phyloP scores from a whole-genome alignment of 2,888 invertebrate genomes.

The Sinotaia quadrata region DNA sequence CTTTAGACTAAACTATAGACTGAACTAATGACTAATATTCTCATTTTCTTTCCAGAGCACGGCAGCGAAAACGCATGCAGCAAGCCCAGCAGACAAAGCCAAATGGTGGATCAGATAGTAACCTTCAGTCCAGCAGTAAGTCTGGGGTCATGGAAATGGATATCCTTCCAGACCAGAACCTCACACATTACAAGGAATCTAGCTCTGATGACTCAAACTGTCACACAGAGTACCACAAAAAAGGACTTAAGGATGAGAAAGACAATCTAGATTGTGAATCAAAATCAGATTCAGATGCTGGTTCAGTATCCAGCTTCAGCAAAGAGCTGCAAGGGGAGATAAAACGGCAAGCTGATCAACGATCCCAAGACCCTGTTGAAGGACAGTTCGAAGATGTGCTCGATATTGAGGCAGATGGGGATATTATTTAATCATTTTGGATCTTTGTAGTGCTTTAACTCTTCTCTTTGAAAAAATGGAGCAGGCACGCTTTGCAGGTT shows the following conservation, averaged over 20 bases:
- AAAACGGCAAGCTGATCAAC: slow-evolving; percentile 1
- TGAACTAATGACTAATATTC: too few relatives aligned
- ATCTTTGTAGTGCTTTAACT: too few relatives aligned
- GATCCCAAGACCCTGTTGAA: neutral
- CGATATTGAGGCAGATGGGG: slow-evolving; percentile 16
- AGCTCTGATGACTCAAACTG: neutral
- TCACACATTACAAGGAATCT: neutral
- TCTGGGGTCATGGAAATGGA: neutral
- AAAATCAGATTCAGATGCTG: neutral
- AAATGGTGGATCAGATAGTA: neutral
- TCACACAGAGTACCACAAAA: neutral
- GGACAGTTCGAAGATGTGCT: slow-evolving; percentile 12
- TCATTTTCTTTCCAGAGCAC: slow-evolving; percentile 2
- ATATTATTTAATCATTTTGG: slow-evolving; percentile 14
- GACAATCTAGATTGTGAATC: neutral
- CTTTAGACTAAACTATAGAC: too few relatives aligned
- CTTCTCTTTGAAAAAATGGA: too few relatives aligned
- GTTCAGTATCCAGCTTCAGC: neutral
- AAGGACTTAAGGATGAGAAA: neutral
- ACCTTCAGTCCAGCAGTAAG: neutral
- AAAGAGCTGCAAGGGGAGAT: neutral
- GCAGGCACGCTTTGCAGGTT: too few relatives aligned
- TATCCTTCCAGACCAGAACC: neutral
- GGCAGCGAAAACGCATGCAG: neutral
- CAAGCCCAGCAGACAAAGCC: neutral